Evolutionary conservation across 2,797 vertebrate species (phyloP), one percentile per base, ranked within the genome.

Genomic region (Rhabdomys pumilio): DNA sequence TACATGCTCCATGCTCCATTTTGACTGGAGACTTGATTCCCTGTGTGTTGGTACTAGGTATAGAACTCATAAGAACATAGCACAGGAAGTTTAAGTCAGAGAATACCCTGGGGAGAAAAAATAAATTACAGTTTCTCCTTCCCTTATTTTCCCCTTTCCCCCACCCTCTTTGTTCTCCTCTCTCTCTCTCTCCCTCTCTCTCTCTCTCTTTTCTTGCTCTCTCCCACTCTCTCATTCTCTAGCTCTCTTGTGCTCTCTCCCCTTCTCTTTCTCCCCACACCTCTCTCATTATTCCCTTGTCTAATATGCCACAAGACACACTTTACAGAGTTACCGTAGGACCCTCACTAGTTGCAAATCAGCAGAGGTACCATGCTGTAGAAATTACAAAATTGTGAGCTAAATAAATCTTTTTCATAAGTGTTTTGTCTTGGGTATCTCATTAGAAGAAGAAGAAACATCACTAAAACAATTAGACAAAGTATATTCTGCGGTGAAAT

Each of bases 141-240:
- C 11, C 34, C 34, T 14, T n/a, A 1, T 12, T n/a, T 38, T 41
- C 11, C 19, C 31, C 31, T 67, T 67, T 34, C 13, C 13, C 10
- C 3, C 20, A 3, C 15, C 1, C 12, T 11, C 41, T 26, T 14
- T 26, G 22, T 41, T 1, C 17, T 9, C n/a, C 9, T 24, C 41
- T 47, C 75, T 7, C 24, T 47, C 26, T 29, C 26, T 26, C 26
- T 29, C 61, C 13, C 75, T 31, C 13, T 50, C 44, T 26, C 24
- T 47, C 26, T 29, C 26, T 26, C 26, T 29, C 61, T 63, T 13
- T 26, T 13, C 63, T 31, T 11, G 13, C 29, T 10, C 69, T 9
- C n/a, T 9, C 38, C 24, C 73, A 12, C 59, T 26, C 38, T 22
- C 24, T 76, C 22, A 6, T 3, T 26, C 22, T 29, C 24, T 11